These are phyloP conservation scores for Nycticebus coucang DNA, from an alignment of 2,113 vertebrate species.

Conservation along the genomic window DNA sequence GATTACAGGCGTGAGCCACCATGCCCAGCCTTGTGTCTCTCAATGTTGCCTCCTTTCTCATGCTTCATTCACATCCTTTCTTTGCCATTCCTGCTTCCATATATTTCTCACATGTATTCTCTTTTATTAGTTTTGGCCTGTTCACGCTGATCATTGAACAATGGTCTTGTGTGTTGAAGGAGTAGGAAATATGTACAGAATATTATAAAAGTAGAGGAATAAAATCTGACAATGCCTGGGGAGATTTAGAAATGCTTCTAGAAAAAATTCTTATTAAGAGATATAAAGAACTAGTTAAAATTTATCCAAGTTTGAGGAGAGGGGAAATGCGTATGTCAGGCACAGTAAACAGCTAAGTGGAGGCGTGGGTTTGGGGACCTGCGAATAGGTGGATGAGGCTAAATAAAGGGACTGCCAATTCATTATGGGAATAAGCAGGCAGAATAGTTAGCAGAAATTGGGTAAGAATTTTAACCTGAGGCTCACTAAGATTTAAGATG, in stretches of 20 bases:
- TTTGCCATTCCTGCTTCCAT: background rate
- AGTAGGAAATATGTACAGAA: background rate
- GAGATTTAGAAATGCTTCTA: conserved; percentile 1
- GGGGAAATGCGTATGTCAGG: background rate
- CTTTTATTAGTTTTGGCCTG: background rate
- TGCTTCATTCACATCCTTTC: background rate
- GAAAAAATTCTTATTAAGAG: background rate
- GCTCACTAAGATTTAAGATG: background rate
- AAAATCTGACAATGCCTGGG: background rate
- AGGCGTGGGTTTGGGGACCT: background rate
- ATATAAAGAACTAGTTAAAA: background rate
- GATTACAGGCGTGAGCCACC: no score
- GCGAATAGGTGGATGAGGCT: background rate
- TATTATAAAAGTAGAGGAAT: background rate
- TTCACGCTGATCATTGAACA: background rate
- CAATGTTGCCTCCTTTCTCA: background rate
- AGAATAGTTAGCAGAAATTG: conserved; percentile 14
- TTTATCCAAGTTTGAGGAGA: background rate
- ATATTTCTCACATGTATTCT: background rate
- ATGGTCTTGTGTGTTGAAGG: background rate
- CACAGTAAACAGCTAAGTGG: background rate
- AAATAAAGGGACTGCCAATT: background rate
- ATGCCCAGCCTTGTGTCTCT: background rate
- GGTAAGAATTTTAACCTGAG: background rate
- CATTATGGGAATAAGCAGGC: background rate